Evolutionary conservation across 2,113 vertebrate genomes (phyloP).

Genomic region (Phyllostomus hastatus): DNA sequence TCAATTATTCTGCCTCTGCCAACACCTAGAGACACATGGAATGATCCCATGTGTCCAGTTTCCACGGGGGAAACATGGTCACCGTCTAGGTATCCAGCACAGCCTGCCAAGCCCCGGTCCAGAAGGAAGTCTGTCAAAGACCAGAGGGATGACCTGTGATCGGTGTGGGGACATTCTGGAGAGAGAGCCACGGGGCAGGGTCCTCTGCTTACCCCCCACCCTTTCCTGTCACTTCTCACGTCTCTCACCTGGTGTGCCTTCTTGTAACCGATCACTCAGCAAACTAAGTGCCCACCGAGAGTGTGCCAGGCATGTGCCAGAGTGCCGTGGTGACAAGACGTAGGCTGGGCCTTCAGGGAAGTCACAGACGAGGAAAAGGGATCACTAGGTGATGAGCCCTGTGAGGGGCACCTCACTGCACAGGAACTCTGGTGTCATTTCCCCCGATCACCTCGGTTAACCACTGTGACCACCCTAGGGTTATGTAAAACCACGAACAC

Average conservation of each 20-base stretch:
- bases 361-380: background rate
- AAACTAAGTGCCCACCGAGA: background rate
- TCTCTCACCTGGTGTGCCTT: background rate
- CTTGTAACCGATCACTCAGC: background rate
- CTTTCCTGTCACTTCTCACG: background rate
- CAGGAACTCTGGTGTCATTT: fast-evolving
- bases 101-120: no score
- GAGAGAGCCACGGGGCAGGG: background rate
- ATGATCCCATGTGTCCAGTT: background rate
- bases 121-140: background rate
- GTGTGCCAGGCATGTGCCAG: background rate
- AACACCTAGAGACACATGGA: background rate
- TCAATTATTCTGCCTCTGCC: background rate
- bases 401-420: no score
- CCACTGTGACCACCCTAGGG: background rate
- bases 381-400: background rate
- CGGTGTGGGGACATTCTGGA: background rate
- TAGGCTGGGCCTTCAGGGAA: background rate
- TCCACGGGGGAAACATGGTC: background rate
- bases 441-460: background rate
- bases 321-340: background rate
- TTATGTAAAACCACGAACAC: background rate
- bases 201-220: background rate
- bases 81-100: background rate
- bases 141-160: background rate